These are phyloP conservation scores for Exocentrus adspersus DNA, from an alignment of 2,888 invertebrate species.

Conservation along the genomic window DNA sequence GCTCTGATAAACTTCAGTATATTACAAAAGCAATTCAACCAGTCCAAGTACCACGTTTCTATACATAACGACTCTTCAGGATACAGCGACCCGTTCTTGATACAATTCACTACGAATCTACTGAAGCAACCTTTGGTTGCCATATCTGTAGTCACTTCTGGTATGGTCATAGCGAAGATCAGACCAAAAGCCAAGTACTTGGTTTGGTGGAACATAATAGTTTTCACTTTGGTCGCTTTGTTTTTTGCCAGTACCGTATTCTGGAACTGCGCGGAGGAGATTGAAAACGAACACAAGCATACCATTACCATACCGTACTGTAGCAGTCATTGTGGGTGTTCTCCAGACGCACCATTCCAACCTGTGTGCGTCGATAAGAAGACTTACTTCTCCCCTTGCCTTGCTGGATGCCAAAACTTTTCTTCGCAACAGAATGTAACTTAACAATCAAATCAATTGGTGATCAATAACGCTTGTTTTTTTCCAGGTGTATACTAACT, in stretches of 20 bases:
- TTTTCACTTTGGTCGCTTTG: constrained; percentile 61
- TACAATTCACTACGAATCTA: constrained; percentile 66
- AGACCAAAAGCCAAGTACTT: constrained; percentile 66
- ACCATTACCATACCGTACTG: constrained; percentile 65
- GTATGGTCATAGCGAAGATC: constrained; percentile 66
- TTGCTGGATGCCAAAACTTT: constrained; percentile 72
- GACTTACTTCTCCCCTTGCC: constrained; percentile 78
- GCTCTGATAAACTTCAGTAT: constrained; percentile 67
- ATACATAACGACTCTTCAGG: constrained; percentile 64
- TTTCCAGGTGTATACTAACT: constrained; percentile 65
- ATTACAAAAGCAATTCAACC: constrained; percentile 68
- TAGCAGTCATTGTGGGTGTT: constrained; percentile 68
- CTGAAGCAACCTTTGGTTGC: constrained; percentile 69
- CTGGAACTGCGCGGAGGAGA: constrained; percentile 48
- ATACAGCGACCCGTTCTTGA: constrained; percentile 67
- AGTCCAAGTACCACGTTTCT: constrained; percentile 69
- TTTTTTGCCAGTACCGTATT: constrained; percentile 63
- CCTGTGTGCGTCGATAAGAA: constrained; percentile 72
- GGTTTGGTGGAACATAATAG: constrained; percentile 64
- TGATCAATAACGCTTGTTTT: constrained; percentile 34
- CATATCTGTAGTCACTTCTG: constrained; percentile 65
- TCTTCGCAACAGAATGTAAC: constrained; percentile 62
- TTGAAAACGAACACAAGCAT: constrained; percentile 62
- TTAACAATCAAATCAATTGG: constrained; percentile 37
- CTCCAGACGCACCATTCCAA: constrained; percentile 65